Evolutionary conservation across 1,140 invertebrate species (phyloP).

Genomic region (Pogonomyrmex barbatus): DNA sequence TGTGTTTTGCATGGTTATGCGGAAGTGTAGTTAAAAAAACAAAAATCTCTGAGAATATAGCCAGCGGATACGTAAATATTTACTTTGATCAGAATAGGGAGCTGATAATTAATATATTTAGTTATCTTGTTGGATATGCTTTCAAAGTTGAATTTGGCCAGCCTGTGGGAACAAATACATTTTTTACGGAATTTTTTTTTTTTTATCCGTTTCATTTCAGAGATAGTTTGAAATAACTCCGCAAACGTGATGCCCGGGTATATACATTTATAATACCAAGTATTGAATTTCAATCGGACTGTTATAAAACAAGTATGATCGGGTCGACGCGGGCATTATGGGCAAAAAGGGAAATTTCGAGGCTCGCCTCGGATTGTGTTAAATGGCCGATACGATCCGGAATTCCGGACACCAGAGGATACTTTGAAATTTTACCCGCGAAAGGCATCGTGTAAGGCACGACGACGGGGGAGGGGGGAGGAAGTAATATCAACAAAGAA

Average conservation of each 20-base stretch:
- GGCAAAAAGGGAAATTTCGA: neutral
- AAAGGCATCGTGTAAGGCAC: neutral
- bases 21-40: neutral
- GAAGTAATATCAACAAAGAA: constrained; percentile 18
- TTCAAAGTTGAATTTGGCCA: neutral
- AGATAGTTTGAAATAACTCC: constrained; percentile 14
- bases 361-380: constrained; percentile 7
- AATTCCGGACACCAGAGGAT: neutral
- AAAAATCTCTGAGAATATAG: neutral
- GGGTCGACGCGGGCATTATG: neutral
- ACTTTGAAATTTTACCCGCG: constrained; percentile 7
- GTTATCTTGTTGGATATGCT: neutral
- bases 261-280: constrained; percentile 35
- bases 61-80: neutral
- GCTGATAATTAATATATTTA: neutral
- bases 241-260: neutral
- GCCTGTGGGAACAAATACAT: neutral
- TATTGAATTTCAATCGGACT: constrained; percentile 15
- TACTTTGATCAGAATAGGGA: neutral
- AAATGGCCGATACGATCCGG: neutral
- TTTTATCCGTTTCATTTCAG: neutral
- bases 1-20: no score
- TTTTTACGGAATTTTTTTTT: constrained; percentile 28
- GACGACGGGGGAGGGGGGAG: no score
- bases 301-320: constrained; percentile 12